Evolutionary conservation across 2,888 invertebrate genomes (phyloP), one percentile per base, ranked within the genome.

Genomic region (Carpatolechia fugitivella): DNA sequence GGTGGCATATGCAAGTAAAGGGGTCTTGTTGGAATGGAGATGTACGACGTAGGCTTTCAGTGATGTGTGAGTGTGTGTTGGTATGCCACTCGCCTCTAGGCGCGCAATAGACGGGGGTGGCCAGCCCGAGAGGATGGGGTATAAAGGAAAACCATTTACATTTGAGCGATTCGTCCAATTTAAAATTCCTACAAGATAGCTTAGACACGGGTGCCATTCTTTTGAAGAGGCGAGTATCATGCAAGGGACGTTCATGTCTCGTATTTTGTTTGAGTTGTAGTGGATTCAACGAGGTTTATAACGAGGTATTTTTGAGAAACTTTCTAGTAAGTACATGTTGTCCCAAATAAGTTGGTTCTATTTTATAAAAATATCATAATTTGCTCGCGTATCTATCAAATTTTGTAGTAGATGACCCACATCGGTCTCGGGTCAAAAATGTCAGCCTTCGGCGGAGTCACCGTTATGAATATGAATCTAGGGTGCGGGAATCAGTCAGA

Each of bases 101-200:
- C 88, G 87, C 88, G 87, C 86, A 82, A 86, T 85, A 86, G 87
- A 84, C 74, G 85, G 84, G 86, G 87, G 85, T 82, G 85, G 88
- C 79, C 82, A 79, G 85, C 83, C 82, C 78, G 70, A 80, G 86
- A 85, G 88, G 89, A 87, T 88, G 89, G 88, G 88, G 89, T 84
- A 90, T 90, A 91, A 90, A 90, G 90, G 91, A 90, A 90, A 90
- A 90, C 90, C 91, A 90, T 91, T 91, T 91, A 91, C 91, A 90
- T 91, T 90, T 91, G 91, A 90, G 91, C 91, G 90, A 90, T 91
- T 90, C 90, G 90, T 90, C 91, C 91, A 91, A 91, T 91, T 90
- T 91, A 91, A 91, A 91, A 91, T 90, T 91, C 90, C 89, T 91
- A 89, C 88, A 87, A 90, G 90, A 89, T 88, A 88, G 85, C 89